A percentile compares a stretch with the other conserved stretches of the same genome.
Conservation (phyloP, 2,888 invertebrate genomes). For the Drosophila suboccidentalis region DNA sequence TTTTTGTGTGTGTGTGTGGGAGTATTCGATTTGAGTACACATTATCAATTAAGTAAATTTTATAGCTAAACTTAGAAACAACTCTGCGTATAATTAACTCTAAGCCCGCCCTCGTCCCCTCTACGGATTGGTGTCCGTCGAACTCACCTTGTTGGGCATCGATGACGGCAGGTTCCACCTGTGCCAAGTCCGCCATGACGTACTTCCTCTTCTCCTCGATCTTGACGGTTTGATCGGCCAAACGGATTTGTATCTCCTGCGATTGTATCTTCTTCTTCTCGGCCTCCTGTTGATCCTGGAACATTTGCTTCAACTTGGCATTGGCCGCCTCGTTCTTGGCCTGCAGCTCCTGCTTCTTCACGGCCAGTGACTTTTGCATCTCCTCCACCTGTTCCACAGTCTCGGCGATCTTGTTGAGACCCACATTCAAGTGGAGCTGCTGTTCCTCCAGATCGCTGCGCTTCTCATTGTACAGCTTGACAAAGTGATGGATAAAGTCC, state of each 20-base stretch:
- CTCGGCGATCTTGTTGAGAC: conserved; percentile 99
- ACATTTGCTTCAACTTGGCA: conserved; percentile 99
- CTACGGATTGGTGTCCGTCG: conserved; percentile 37
- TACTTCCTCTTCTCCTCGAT: conserved; percentile 97
- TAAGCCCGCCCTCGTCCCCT: conserved; percentile 14
- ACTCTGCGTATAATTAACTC: conserved; percentile 19
- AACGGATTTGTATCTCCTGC: conserved; percentile 95
- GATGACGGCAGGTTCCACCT: conserved; percentile 99
- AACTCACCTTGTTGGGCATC: conserved; percentile 97
- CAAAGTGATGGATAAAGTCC: conserved; percentile 99
- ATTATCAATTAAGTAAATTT: conserved; percentile 34
- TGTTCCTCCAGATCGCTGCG: conserved; percentile 99
- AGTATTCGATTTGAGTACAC: conserved; percentile 45
- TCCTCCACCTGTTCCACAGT: conserved; percentile 99
- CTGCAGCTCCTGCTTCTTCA: conserved; percentile 97
- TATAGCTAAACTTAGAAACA: conserved; percentile 35
- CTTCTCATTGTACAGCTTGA: conserved; percentile 98
- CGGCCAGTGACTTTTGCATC: conserved; percentile 99
- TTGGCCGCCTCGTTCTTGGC: conserved; percentile 99
- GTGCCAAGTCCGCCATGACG: conserved; percentile 98
- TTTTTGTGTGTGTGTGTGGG: conserved; percentile 28
- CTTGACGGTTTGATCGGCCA: conserved; percentile 95
- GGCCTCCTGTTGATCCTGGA: conserved; percentile 99
- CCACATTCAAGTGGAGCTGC: conserved; percentile 99
- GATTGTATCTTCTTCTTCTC: conserved; percentile 99